Evolutionary conservation across 2,888 invertebrate species (phyloP).

Genomic region (Peribatodes rhomboidaria): DNA sequence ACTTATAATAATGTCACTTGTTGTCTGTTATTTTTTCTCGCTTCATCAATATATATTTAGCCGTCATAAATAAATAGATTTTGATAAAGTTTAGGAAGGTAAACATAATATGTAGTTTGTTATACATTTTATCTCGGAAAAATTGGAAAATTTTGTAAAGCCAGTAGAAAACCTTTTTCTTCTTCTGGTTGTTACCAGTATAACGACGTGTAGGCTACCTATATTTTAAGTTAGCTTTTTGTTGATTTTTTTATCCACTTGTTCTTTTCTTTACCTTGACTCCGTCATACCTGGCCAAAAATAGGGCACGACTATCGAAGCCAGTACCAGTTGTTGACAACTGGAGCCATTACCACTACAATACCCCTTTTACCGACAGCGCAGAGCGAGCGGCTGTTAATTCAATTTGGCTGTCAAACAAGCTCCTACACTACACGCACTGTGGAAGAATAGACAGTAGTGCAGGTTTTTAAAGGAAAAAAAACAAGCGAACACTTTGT

Average conservation of each 20-base stretch:
- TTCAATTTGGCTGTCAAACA: conserved; percentile 47
- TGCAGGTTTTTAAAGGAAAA: neutral
- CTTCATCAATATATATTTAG: too few species aligned
- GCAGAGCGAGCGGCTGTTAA: conserved; percentile 38
- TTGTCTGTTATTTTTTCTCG: too few species aligned
- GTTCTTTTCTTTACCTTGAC: neutral
- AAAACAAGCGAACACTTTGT: too few species aligned
- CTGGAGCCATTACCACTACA: conserved; percentile 32
- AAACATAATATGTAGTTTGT: too few species aligned
- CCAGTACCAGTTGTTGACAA: conserved; percentile 23
- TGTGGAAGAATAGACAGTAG: conserved; percentile 9
- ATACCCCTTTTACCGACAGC: conserved; percentile 44
- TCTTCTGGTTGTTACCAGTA: too few species aligned
- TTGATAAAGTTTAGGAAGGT: too few species aligned
- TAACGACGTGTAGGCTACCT: too few species aligned
- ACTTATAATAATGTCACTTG: too few species aligned
- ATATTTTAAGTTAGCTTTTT: neutral
- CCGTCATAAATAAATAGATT: too few species aligned
- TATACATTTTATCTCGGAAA: too few species aligned
- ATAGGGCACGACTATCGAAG: conserved; percentile 2
- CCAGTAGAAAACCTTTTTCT: too few species aligned
- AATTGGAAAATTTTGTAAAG: too few species aligned
- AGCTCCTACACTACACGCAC: conserved; percentile 23
- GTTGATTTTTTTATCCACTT: neutral
- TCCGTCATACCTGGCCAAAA: neutral